Percentiles rank a stretch among this genome's conserved stretches.
These are phyloP conservation scores for Ophiothrix spiculata DNA, from an alignment of 35 echinoderm and acorn worm species.

Conservation along the genomic window DNA sequence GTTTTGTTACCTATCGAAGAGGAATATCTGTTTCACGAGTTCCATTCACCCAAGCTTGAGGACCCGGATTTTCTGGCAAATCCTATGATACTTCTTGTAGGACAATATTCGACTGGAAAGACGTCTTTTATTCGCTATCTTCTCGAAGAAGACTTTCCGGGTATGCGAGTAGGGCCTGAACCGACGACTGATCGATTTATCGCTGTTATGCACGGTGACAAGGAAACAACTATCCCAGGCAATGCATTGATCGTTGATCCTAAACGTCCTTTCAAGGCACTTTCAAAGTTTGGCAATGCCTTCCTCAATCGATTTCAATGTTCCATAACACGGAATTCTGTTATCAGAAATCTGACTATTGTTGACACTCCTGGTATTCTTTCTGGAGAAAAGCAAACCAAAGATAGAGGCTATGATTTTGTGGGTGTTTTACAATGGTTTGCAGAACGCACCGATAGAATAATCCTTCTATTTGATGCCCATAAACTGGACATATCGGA, in stretches of 20 bases:
- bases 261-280: constrained; percentile 74
- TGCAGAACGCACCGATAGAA: constrained; percentile 89
- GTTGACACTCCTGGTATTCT: constrained; percentile 97
- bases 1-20: constrained; percentile 79
- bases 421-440: constrained; percentile 91
- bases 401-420: constrained; percentile 97
- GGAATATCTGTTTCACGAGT: constrained; percentile 57
- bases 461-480: constrained; percentile 98
- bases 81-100: constrained; percentile 92
- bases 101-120: constrained; percentile 99
- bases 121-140: constrained; percentile 98
- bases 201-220: constrained; percentile 82
- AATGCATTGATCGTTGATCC: constrained; percentile 98
- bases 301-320: constrained; percentile 99
- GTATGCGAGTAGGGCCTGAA: constrained; percentile 91
- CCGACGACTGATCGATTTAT: constrained; percentile 97
- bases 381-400: constrained; percentile 87
- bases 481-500: constrained; percentile 99
- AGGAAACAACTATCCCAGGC: constrained; percentile 82
- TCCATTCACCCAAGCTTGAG: constrained; percentile 85
- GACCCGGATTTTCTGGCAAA: constrained; percentile 85
- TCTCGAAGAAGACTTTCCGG: constrained; percentile 96
- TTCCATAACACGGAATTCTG: constrained; percentile 57
- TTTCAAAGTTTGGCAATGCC: constrained; percentile 85
- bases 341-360: constrained; percentile 92